Conservation (phyloP, 2,113 vertebrate genomes). For the Sclerurus mexicanus region DNA sequence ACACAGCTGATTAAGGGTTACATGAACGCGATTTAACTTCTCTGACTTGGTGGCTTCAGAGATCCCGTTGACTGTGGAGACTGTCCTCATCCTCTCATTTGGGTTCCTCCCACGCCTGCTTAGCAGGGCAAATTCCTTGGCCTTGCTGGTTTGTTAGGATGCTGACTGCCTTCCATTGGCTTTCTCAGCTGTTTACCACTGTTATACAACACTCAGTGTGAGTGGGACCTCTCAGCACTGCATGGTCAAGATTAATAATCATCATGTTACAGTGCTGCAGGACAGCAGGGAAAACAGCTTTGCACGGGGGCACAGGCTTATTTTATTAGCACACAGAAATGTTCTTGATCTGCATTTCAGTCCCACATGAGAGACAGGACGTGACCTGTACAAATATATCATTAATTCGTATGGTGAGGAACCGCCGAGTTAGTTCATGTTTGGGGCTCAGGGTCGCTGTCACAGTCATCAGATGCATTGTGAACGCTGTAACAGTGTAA, state of each 20-base stretch:
- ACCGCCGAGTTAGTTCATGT: background rate
- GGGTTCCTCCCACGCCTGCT: background rate
- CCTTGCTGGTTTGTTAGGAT: background rate
- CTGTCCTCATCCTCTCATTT: background rate
- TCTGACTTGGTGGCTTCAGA: background rate
- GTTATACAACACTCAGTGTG: constrained; percentile 24
- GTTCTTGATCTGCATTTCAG: background rate
- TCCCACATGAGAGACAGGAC: background rate
- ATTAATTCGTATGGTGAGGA: background rate
- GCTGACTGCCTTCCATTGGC: background rate
- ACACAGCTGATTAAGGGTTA: background rate
- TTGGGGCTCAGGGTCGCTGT: background rate
- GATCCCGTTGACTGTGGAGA: accelerated
- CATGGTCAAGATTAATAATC: background rate
- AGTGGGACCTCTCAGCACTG: background rate
- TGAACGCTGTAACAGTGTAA: background rate
- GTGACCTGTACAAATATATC: background rate
- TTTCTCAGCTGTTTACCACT: background rate
- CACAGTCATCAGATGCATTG: background rate
- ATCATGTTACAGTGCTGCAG: background rate
- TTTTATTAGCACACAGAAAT: background rate
- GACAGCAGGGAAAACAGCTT: background rate
- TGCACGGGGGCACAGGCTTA: background rate
- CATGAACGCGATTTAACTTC: background rate
- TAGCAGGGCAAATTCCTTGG: constrained; percentile 17